These are phyloP conservation scores for Ophiodon elongatus DNA, from an alignment of 2,113 vertebrate genomes.

Conservation along the genomic window DNA sequence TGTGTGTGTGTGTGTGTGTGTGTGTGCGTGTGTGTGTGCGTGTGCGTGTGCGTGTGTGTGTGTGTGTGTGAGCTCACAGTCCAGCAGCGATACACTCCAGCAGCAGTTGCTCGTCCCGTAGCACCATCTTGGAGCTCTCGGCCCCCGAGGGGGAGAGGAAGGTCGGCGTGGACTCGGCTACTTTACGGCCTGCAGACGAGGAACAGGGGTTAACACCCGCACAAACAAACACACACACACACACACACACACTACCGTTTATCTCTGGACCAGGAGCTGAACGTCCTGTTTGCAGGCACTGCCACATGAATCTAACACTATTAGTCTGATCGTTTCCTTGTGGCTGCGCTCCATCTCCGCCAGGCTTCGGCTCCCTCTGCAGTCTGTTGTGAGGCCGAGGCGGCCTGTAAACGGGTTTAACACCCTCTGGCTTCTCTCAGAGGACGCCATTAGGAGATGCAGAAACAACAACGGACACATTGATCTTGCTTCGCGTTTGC, in stretches of 20 bases:
- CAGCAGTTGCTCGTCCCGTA: constrained; percentile 91
- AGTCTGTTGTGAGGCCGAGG: constrained; percentile 17
- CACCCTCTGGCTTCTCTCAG: constrained; percentile 40
- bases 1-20: neutral
- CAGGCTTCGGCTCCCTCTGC: constrained; percentile 22
- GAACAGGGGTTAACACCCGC: constrained; percentile 18
- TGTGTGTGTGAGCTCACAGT: constrained; percentile 85
- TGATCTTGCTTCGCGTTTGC: constrained; percentile 34
- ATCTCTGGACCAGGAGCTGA: constrained; percentile 5
- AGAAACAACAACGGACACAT: constrained; percentile 42
- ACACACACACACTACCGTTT: neutral
- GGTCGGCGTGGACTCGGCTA: constrained; percentile 90
- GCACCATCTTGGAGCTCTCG: constrained; percentile 94
- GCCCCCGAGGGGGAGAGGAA: constrained; percentile 92
- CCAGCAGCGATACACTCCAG: constrained; percentile 98
- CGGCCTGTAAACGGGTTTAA: constrained; percentile 19
- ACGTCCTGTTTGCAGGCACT: neutral
- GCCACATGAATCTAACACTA: constrained; percentile 16
- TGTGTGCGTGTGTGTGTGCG: constrained; percentile 61
- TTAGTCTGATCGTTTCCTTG: constrained; percentile 41
- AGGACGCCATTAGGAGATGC: constrained; percentile 50
- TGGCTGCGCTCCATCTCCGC: constrained; percentile 30
- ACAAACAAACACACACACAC: constrained; percentile 11
- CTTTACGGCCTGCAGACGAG: constrained; percentile 88
- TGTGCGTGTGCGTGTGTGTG: constrained; percentile 12